These are phyloP conservation scores for Ochotona curzoniae DNA, from an alignment of 2,113 vertebrate species.

Conservation along the genomic window DNA sequence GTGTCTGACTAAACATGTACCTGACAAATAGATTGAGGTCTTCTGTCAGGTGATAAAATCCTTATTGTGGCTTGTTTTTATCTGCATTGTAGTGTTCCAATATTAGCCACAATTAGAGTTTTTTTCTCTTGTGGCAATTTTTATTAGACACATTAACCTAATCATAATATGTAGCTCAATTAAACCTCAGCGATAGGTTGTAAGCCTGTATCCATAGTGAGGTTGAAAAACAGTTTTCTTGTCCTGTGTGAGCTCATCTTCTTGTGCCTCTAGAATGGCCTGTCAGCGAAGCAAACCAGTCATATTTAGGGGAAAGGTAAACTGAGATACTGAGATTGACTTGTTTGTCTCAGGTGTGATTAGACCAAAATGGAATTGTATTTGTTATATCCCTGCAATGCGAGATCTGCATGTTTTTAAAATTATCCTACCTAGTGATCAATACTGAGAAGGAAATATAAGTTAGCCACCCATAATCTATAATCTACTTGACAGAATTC, in stretches of 20 bases:
- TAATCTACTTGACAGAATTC: background rate
- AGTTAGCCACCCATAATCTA: background rate
- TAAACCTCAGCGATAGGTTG: background rate
- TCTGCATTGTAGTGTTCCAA: background rate
- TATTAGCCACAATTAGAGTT: background rate
- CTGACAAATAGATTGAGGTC: background rate
- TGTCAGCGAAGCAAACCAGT: background rate
- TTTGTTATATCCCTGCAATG: background rate
- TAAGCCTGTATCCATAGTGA: background rate
- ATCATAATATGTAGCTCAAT: background rate
- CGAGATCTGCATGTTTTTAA: background rate
- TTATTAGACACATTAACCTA: background rate
- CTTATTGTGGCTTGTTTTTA: background rate
- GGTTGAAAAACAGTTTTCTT: background rate
- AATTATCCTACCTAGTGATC: background rate
- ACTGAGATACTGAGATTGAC: background rate
- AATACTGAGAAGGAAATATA: background rate
- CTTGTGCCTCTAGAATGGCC: background rate
- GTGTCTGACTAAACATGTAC: background rate
- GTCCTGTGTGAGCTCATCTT: background rate
- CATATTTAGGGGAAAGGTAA: background rate
- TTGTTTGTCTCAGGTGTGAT: background rate
- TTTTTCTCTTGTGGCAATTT: background rate
- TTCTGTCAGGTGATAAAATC: background rate
- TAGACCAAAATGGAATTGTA: background rate